Conservation (phyloP, 1,140 invertebrate genomes). For the Metopolophium dirhodum region DNA sequence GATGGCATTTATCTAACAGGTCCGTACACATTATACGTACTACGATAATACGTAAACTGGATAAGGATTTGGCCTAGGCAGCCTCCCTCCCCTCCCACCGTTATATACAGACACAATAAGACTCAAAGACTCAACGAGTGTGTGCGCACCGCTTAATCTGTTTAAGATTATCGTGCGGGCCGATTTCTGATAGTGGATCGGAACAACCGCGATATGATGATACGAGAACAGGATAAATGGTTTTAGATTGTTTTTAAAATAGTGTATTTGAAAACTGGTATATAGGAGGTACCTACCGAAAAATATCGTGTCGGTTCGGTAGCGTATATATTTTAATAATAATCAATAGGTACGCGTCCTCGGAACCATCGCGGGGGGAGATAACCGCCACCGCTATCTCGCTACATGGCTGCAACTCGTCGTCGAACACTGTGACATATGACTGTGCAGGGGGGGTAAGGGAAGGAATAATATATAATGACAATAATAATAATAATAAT, state of each 20-base stretch:
- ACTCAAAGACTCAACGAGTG: background rate
- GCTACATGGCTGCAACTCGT: background rate
- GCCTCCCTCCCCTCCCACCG: background rate
- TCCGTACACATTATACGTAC: background rate
- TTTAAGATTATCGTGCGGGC: background rate
- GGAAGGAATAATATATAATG: background rate
- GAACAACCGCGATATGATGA: background rate
- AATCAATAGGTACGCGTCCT: background rate
- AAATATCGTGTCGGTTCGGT: background rate
- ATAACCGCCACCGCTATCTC: background rate
- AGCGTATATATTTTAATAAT: background rate
- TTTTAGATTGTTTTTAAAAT: background rate
- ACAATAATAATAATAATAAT: background rate
- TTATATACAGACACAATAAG: background rate
- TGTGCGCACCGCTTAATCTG: background rate
- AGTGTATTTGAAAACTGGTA: background rate
- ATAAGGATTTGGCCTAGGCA: background rate
- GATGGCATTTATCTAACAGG: background rate
- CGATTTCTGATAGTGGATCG: background rate
- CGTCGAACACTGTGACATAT: background rate
- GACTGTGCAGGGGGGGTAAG: too few species aligned
- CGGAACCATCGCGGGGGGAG: background rate
- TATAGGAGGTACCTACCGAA: background rate
- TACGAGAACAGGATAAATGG: background rate
- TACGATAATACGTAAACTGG: background rate